Evolutionary conservation across 1,140 invertebrate genomes (phyloP).

Genomic region (Phthorimaea operculella): DNA sequence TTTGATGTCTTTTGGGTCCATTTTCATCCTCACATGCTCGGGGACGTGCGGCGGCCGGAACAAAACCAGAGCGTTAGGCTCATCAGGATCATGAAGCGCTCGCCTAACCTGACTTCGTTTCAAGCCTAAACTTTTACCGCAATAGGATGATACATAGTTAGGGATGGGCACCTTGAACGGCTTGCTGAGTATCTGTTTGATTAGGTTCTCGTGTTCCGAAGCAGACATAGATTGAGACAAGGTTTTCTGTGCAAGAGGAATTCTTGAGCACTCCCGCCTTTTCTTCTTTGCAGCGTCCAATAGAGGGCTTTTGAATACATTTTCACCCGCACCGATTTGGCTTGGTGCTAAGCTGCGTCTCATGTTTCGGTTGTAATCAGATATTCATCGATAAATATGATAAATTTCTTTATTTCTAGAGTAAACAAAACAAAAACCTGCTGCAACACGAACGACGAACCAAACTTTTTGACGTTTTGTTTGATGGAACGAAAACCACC

Average conservation of each 20-base stretch:
- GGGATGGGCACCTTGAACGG: conserved; percentile 96
- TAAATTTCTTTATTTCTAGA: no score
- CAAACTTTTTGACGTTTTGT: no score
- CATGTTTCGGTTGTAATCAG: conserved; percentile 32
- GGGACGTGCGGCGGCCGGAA: conserved; percentile 83
- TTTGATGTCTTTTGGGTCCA: conserved; percentile 70
- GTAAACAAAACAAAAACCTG: no score
- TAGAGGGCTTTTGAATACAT: conserved; percentile 61
- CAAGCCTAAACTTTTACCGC: conserved; percentile 71
- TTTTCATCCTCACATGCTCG: conserved; percentile 87
- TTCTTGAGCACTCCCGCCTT: conserved; percentile 49
- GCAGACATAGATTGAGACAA: conserved; percentile 39
- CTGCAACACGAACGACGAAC: no score
- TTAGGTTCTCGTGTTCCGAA: conserved; percentile 72
- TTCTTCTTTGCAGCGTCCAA: conserved; percentile 47
- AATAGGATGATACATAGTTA: conserved; percentile 84
- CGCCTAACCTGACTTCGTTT: conserved; percentile 66
- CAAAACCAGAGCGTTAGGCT: conserved; percentile 92
- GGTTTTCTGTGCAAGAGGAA: conserved; percentile 47
- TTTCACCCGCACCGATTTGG: conserved; percentile 55
- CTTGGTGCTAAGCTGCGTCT: conserved; percentile 70
- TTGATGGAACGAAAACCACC: no score
- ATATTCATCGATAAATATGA: no score
- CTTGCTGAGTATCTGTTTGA: conserved; percentile 84
- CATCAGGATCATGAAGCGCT: conserved; percentile 93